Evolutionary conservation across 2,113 vertebrate genomes (phyloP).

Genomic region (Oxyruncus cristatus): DNA sequence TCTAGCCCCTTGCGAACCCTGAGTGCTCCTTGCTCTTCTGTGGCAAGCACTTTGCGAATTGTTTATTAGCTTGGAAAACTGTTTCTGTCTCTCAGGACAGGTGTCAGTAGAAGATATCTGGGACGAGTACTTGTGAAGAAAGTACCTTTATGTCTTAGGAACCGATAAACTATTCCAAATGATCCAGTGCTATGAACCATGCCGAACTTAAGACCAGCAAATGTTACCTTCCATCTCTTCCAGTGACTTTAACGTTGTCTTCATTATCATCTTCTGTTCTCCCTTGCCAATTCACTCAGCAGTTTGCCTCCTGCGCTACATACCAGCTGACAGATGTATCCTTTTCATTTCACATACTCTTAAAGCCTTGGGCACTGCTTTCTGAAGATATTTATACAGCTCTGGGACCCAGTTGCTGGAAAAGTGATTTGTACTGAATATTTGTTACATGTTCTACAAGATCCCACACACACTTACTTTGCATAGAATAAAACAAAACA

Average conservation of each 20-base stretch:
- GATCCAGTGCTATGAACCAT: neutral
- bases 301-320: conserved; percentile 32
- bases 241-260: conserved; percentile 39
- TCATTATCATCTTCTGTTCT: conserved; percentile 26
- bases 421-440: conserved; percentile 60
- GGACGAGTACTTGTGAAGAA: neutral
- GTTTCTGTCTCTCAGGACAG: conserved; percentile 4
- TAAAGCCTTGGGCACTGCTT: conserved; percentile 45
- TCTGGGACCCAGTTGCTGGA: conserved; percentile 27
- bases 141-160: conserved; percentile 27
- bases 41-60: conserved; percentile 19
- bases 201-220: conserved; percentile 18
- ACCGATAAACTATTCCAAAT: neutral
- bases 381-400: conserved; percentile 43
- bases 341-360: conserved; percentile 60
- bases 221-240: conserved; percentile 36
- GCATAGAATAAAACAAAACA: neutral
- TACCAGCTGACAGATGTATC: conserved; percentile 41
- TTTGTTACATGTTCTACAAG: conserved; percentile 58
- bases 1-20: conserved; percentile 9
- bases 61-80: conserved; percentile 43
- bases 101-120: neutral
- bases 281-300: conserved; percentile 38
- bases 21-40: neutral
- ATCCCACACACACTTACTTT: conserved; percentile 24